Conservation (phyloP, 2,888 invertebrate genomes). For the Carabus problematicus region DNA sequence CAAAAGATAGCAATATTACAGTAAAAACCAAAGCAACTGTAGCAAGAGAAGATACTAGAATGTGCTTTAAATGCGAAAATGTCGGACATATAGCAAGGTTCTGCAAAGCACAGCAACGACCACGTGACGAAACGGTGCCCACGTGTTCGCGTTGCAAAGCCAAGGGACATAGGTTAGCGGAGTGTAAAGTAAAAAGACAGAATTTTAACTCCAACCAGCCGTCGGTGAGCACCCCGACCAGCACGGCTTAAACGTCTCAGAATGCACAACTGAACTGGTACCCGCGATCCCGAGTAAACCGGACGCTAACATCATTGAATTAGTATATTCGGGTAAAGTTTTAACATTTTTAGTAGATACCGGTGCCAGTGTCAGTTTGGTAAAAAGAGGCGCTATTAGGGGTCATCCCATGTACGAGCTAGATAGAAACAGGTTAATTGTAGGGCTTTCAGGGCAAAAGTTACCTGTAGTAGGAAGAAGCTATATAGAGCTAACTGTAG, state of each 20-base stretch:
- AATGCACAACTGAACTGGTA: background rate
- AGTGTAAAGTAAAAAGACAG: background rate
- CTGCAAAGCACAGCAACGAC: background rate
- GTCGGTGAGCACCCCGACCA: conserved; percentile 5
- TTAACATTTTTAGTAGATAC: conserved; percentile 1
- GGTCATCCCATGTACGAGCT: background rate
- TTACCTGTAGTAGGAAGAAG: background rate
- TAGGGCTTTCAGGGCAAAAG: background rate
- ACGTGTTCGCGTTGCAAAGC: background rate
- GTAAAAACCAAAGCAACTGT: background rate
- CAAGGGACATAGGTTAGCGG: background rate
- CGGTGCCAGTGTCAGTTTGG: background rate
- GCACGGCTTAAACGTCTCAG: background rate
- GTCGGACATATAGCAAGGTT: conserved; percentile 1
- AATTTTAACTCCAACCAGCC: conserved; percentile 5
- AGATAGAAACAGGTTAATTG: background rate
- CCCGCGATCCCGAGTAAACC: background rate
- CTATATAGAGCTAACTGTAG: background rate
- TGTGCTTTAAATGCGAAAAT: conserved; percentile 9
- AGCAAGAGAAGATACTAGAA: background rate
- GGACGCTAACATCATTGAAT: background rate
- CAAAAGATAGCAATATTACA: no score
- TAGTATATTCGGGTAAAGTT: background rate
- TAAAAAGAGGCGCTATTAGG: background rate
- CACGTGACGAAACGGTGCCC: background rate